These are phyloP conservation scores for Elysia crispata DNA, from an alignment of 2,888 invertebrate genomes.

Conservation along the genomic window DNA sequence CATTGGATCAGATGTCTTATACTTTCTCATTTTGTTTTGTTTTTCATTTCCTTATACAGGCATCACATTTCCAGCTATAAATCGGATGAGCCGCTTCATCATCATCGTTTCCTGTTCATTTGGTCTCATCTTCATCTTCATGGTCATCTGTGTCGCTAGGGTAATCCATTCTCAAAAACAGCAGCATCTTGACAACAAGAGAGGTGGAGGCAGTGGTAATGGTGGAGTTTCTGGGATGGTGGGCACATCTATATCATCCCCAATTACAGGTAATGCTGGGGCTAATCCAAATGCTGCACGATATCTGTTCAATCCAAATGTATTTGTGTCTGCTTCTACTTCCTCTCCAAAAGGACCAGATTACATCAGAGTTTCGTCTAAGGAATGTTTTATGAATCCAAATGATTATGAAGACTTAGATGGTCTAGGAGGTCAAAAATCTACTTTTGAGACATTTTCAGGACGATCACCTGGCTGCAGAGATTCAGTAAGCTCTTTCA, in stretches of 20 bases:
- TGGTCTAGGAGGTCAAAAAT: slow-evolving; percentile 54
- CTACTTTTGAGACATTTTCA: slow-evolving; percentile 55
- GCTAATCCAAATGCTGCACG: slow-evolving; percentile 54
- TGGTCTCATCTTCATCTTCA: slow-evolving; percentile 68
- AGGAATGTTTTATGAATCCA: slow-evolving; percentile 62
- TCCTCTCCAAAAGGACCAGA: slow-evolving; percentile 58
- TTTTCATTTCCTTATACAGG: slow-evolving; percentile 59
- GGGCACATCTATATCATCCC: too few relatives aligned
- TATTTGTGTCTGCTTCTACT: slow-evolving; percentile 60
- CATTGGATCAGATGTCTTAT: not conserved
- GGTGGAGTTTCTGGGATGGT: slow-evolving; percentile 45
- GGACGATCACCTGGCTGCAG: slow-evolving; percentile 50
- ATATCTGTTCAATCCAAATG: slow-evolving; percentile 60
- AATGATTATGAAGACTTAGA: slow-evolving; percentile 69
- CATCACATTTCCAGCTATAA: slow-evolving; percentile 63
- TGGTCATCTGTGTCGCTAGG: slow-evolving; percentile 60
- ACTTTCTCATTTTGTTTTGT: not conserved
- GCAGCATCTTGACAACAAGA: slow-evolving; percentile 59
- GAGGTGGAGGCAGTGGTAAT: too few relatives aligned
- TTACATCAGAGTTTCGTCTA: slow-evolving; percentile 53
- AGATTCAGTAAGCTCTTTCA: slow-evolving; percentile 56
- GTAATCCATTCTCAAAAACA: slow-evolving; percentile 67
- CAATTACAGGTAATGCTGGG: too few relatives aligned
- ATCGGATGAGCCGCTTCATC: slow-evolving; percentile 70
- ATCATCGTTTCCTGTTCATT: slow-evolving; percentile 70